phyloP scores from a whole-genome alignment of 1,140 invertebrate genomes.

The Drosophila azteca region DNA sequence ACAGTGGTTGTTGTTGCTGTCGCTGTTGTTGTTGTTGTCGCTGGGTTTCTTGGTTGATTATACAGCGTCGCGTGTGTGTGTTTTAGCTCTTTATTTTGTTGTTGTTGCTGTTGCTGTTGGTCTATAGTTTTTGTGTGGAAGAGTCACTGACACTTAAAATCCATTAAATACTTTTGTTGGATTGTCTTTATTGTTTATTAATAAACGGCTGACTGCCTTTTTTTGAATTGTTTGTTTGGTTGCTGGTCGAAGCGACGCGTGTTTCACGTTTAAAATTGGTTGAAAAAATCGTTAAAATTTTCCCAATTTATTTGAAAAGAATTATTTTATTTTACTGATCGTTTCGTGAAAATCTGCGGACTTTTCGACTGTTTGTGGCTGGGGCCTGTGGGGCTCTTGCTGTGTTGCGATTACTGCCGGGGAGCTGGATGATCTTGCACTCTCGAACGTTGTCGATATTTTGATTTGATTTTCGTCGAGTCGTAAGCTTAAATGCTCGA shows the following conservation, averaged over 20 bases:
- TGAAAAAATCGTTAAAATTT: constrained; percentile 1
- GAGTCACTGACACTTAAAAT: constrained; percentile 82
- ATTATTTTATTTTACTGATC: background rate
- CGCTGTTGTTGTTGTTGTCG: constrained; percentile 24
- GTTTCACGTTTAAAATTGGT: constrained; percentile 2
- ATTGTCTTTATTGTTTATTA: constrained; percentile 62
- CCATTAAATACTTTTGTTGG: constrained; percentile 59
- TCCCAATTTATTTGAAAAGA: constrained; percentile 1
- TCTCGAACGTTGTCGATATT: constrained; percentile 82
- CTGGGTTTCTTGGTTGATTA: constrained; percentile 65
- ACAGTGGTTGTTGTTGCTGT: constrained; percentile 15
- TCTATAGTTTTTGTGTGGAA: constrained; percentile 20
- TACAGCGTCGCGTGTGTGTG: constrained; percentile 60
- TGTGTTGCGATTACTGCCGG: constrained; percentile 13
- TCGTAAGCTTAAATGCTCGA: constrained; percentile 77
- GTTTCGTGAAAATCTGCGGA: constrained; percentile 47
- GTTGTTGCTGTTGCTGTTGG: constrained; percentile 3
- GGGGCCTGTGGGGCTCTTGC: constrained; percentile 5
- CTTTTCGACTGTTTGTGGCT: constrained; percentile 18
- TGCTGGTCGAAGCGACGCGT: constrained; percentile 9
- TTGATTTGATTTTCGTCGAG: constrained; percentile 77
- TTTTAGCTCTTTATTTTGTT: constrained; percentile 35
- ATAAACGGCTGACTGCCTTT: constrained; percentile 47
- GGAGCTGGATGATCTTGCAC: constrained; percentile 46
- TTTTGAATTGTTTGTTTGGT: constrained; percentile 42